phyloP scores from a whole-genome alignment of 2,797 vertebrate genomes.

The Parauchenoglanis punctatus region DNA sequence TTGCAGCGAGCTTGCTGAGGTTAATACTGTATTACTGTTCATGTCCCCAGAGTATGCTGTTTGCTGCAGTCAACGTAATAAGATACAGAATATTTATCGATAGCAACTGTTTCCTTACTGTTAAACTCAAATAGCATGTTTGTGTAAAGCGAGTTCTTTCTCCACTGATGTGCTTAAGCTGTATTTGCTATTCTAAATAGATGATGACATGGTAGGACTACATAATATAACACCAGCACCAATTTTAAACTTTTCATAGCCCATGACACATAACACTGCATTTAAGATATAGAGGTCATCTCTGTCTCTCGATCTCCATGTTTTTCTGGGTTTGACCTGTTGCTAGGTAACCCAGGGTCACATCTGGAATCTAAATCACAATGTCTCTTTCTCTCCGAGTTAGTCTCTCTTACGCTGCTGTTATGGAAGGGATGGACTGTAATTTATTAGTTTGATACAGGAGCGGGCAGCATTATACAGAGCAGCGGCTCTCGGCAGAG shows the following conservation, averaged over 20 bases:
- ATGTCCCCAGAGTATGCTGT: background rate
- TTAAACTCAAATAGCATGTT: background rate
- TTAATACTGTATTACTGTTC: background rate
- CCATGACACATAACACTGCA: background rate
- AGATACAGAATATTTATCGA: background rate
- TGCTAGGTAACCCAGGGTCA: conserved; percentile 87
- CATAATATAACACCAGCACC: background rate
- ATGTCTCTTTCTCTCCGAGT: conserved; percentile 65
- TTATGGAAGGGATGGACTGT: conserved; percentile 83
- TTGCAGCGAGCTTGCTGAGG: background rate
- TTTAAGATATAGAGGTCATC: conserved; percentile 8
- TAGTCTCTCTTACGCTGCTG: conserved; percentile 65
- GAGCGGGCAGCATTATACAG: conserved; percentile 58
- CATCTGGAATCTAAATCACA: conserved; percentile 82
- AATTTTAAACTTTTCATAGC: background rate
- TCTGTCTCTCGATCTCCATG: conserved; percentile 13
- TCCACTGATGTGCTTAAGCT: background rate
- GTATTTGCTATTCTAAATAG: background rate
- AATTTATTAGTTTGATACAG: conserved; percentile 86
- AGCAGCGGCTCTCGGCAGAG: conserved; percentile 46
- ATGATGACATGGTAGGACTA: background rate
- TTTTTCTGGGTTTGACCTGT: conserved; percentile 79
- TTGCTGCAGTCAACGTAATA: background rate
- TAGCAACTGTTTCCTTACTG: background rate
- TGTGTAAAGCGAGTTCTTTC: background rate